A percentile compares a stretch with the other conserved stretches of the same genome.
Evolutionary conservation across 2,797 vertebrate genomes (phyloP).

Genomic region (Labeo calbasu): DNA sequence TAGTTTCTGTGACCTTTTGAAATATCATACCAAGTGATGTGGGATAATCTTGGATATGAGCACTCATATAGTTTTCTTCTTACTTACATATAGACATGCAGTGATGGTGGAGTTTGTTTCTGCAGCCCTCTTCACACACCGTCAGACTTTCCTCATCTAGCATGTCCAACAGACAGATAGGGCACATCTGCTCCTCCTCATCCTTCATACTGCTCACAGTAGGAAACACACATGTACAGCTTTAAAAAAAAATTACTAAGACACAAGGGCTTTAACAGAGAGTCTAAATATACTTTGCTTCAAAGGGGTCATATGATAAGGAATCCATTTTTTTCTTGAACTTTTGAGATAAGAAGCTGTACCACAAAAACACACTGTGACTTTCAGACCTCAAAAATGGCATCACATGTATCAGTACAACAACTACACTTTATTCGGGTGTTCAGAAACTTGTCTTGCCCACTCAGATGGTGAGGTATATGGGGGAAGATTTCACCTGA

Average conservation of each 20-base stretch:
- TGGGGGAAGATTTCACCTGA: too few species aligned
- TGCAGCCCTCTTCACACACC: conserved; percentile 89
- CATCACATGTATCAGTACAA: not conserved
- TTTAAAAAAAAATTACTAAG: not conserved
- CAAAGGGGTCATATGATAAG: not conserved
- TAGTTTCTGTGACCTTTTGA: not conserved
- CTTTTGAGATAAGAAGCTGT: not conserved
- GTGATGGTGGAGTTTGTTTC: conserved; percentile 91
- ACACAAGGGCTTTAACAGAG: not conserved
- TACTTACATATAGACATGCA: conserved; percentile 94
- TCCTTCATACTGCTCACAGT: conserved; percentile 81
- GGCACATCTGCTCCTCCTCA: conserved; percentile 93
- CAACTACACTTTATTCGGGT: not conserved
- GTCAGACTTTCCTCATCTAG: conserved; percentile 90
- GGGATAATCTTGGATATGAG: not conserved
- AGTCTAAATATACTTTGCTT: not conserved
- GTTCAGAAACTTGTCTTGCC: not conserved
- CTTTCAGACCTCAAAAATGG: too few species aligned
- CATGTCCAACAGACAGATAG: conserved; percentile 90
- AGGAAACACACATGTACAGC: conserved; percentile 8
- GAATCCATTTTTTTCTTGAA: not conserved
- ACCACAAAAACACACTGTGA: too few species aligned
- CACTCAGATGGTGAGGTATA: not conserved
- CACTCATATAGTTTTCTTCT: not conserved
- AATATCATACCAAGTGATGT: not conserved